Conservation (phyloP, 2,113 vertebrate species). For the Pteropus alecto region DNA sequence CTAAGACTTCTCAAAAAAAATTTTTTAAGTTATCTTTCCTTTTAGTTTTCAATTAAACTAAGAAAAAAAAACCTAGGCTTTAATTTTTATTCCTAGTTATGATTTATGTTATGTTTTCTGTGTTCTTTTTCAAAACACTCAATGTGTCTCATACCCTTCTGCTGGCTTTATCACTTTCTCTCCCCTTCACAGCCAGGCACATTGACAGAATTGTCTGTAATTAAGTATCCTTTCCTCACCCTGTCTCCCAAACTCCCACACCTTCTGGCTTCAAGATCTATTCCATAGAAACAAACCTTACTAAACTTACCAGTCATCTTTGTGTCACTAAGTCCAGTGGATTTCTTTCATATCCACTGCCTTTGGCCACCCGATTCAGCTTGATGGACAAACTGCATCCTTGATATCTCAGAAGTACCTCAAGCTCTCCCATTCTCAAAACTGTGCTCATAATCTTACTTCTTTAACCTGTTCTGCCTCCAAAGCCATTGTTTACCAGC, state of each 20-base stretch:
- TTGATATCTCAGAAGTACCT: not conserved
- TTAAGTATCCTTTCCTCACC: not conserved
- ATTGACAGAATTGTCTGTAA: not conserved
- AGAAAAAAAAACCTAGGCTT: not conserved
- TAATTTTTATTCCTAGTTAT: not conserved
- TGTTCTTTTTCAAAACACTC: not conserved
- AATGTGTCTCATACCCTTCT: not conserved
- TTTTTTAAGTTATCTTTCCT: not conserved
- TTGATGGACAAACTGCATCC: not conserved
- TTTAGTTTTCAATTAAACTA: not conserved
- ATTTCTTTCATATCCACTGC: not conserved
- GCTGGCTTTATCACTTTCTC: not conserved
- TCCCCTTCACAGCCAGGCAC: not conserved
- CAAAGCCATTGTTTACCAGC: not conserved
- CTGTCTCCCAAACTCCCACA: not conserved
- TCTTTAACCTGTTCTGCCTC: not conserved
- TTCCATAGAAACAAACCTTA: not conserved
- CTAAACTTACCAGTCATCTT: not conserved
- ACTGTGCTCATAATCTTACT: not conserved
- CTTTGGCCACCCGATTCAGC: not conserved
- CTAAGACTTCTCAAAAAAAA: not conserved
- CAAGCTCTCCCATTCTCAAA: not conserved
- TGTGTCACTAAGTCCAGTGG: not conserved
- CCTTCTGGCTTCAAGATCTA: not conserved
- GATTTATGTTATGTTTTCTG: not conserved